Evolutionary conservation across 2,797 vertebrate genomes (phyloP).

Genomic region (Helostoma temminkii): DNA sequence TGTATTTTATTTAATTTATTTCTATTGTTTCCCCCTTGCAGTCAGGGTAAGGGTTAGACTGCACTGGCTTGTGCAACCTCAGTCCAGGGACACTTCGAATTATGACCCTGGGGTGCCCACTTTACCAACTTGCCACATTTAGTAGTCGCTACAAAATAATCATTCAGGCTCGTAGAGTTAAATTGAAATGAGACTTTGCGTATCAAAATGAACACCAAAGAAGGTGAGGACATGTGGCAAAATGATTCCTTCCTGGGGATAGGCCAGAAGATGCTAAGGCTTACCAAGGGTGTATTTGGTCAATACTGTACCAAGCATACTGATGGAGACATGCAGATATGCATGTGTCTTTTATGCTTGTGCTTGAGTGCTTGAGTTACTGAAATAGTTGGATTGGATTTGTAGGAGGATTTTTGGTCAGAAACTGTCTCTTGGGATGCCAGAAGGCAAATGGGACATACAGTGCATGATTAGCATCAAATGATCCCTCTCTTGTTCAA

Average conservation of each 20-base stretch:
- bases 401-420: constrained; percentile 51
- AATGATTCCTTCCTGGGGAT: constrained; percentile 29
- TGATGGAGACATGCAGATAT: constrained; percentile 17
- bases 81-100: no score
- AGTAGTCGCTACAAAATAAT: constrained; percentile 18
- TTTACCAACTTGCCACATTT: no score
- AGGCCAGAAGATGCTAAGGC: constrained; percentile 51
- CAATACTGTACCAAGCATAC: constrained; percentile 34
- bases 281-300: constrained; percentile 55
- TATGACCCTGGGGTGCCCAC: no score
- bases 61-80: no score
- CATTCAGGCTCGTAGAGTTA: not conserved
- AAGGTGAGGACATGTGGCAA: constrained; percentile 30
- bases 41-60: no score
- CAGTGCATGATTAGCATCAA: constrained; percentile 56
- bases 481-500: constrained; percentile 67
- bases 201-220: constrained; percentile 11
- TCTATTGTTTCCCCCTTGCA: no score
- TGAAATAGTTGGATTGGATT: constrained; percentile 66
- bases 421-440: constrained; percentile 43
- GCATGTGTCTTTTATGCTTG: not conserved
- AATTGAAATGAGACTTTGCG: constrained; percentile 24
- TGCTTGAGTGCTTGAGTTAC: constrained; percentile 16
- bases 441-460: constrained; percentile 60
- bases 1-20: no score